A percentile compares a stretch with the other conserved stretches of the same genome.
These are phyloP conservation scores for Drosophila cracens DNA, from an alignment of 2,888 invertebrate genomes.

Conservation along the genomic window DNA sequence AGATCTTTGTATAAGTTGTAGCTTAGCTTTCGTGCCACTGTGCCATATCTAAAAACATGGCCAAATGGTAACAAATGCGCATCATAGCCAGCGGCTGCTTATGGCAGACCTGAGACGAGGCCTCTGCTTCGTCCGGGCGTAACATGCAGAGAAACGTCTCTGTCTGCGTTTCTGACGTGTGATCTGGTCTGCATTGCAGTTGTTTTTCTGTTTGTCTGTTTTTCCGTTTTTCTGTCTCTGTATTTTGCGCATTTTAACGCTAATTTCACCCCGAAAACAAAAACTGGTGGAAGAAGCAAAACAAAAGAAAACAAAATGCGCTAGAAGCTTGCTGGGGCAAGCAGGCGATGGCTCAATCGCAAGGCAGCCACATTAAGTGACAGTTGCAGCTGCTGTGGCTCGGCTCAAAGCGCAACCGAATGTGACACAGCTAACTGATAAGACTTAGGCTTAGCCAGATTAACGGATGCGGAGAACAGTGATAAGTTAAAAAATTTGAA, in stretches of 20 bases:
- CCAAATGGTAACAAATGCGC: constrained; percentile 37
- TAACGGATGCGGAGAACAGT: constrained; percentile 44
- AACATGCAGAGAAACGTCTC: constrained; percentile 68
- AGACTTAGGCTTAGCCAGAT: constrained; percentile 26
- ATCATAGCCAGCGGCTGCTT: constrained; percentile 19
- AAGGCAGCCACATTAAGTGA: constrained; percentile 37
- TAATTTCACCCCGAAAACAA: constrained; percentile 68
- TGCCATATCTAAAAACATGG: constrained; percentile 30
- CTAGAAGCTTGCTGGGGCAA: constrained; percentile 62
- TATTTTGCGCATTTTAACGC: constrained; percentile 45
- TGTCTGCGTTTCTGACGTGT: constrained; percentile 8
- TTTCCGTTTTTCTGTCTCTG: not conserved
- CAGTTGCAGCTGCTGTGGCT: constrained; percentile 25
- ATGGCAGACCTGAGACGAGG: constrained; percentile 14
- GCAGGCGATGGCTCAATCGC: constrained; percentile 53
- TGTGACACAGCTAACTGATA: constrained; percentile 6
- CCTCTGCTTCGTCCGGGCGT: constrained; percentile 58
- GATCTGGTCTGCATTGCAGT: constrained; percentile 46
- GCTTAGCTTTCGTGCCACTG: constrained; percentile 25
- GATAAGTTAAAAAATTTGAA: constrained; percentile 14
- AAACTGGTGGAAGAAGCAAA: constrained; percentile 9
- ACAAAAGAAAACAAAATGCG: constrained; percentile 33
- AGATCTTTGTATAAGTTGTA: not conserved
- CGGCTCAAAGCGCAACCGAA: not conserved
- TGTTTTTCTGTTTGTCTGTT: constrained; percentile 13